Percentiles rank a stretch among this genome's conserved stretches.
These are phyloP conservation scores for Silurus asotus DNA, from an alignment of 2,113 vertebrate genomes.

Conservation along the genomic window DNA sequence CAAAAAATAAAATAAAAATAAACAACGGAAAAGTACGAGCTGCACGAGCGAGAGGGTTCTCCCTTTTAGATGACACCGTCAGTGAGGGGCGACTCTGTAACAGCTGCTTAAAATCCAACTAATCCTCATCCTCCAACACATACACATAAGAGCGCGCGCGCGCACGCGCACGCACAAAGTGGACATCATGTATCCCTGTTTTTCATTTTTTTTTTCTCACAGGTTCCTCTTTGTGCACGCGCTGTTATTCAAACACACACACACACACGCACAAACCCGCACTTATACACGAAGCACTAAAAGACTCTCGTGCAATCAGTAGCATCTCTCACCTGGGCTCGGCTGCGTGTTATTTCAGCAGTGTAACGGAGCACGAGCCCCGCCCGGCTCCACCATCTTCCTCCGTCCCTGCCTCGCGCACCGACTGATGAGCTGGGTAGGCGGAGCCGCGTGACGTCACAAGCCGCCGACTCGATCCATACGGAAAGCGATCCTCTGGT, in stretches of 20 bases:
- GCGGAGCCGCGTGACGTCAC: not conserved
- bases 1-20: no score
- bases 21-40: not conserved
- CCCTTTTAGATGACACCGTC: not conserved
- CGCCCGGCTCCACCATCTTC: slow-evolving; percentile 70
- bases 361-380: slow-evolving; percentile 55
- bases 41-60: not conserved
- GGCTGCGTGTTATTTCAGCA: slow-evolving; percentile 43
- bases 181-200: not conserved
- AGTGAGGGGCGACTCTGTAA: not conserved
- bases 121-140: not conserved
- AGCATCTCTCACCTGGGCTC: slow-evolving; percentile 61
- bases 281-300: not conserved
- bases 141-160: not conserved
- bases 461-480: not conserved
- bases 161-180: not conserved
- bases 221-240: not conserved
- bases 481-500: not conserved
- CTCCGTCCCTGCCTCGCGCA: slow-evolving; percentile 46
- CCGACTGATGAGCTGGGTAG: slow-evolving; percentile 2
- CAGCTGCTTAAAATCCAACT: not conserved
- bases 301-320: not conserved
- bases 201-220: not conserved
- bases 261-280: not conserved
- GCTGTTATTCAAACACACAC: not conserved